Evolutionary conservation across 2,797 vertebrate genomes (phyloP), one percentile per base, ranked within the genome.

Genomic region (Gobionotothen gibberifrons): DNA sequence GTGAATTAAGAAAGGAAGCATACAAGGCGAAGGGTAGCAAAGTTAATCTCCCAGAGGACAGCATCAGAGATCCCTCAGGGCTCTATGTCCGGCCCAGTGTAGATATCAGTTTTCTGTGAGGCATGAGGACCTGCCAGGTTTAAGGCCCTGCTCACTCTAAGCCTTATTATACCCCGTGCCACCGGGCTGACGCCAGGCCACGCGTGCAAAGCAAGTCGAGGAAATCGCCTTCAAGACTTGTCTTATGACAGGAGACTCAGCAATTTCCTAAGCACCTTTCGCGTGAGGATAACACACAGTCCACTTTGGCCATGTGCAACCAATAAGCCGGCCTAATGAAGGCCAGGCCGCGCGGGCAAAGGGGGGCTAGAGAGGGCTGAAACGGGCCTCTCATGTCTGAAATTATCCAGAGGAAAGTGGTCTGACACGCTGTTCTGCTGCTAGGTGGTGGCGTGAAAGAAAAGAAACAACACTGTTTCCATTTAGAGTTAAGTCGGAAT

Each of bases 231-330:
- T 86, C 62, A 89, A 89, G 85, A 93, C 85, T 89, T 82, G 86
- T 86, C 93, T 89, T 90, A 91, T 82, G 56, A 93, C 82, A 76
- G 87, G 94, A 88, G 91, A 91, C 89, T 91, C 90, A 83, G 91
- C 93, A 94, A 96, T 96, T 96, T 95, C 94, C 95, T 94, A 86
- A 78, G 89, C 93, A 96, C 95, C 94, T 95, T 94, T 93, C 86
- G 86, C 85, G 92, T 91, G 92, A 93, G 84, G 88, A 92, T 94
- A 95, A 94, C 88, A 94, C 93, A 91, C 83, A 79, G 77, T 83
- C 83, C 80, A 78, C 82, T 90, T 68, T 21, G 79, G 78, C 91
- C 95, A 96, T 93, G 87, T 96, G 96, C 90, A 95, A 93, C 92
- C 95, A 96, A 96, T 97, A 93, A 95, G 86, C 62, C 54, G 43